These are phyloP conservation scores for Gnathonemus longibarbis DNA, from an alignment of 2,113 vertebrate genomes.

Conservation along the genomic window DNA sequence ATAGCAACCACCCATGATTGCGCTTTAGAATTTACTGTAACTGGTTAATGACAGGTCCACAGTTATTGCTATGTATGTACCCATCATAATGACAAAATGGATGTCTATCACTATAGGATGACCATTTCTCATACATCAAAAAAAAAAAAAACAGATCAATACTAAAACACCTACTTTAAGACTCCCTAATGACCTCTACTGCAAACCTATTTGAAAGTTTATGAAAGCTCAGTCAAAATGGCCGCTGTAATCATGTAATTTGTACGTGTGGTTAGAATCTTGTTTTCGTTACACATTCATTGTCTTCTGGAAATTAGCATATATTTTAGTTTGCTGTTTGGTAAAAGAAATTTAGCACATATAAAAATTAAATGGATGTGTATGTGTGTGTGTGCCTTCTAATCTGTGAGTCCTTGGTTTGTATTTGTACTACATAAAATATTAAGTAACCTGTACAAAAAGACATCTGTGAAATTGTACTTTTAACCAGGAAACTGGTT, in stretches of 20 bases:
- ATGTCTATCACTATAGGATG: background rate
- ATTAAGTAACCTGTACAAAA: slow-evolving; percentile 22
- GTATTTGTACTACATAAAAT: slow-evolving; percentile 26
- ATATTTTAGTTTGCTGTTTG: slow-evolving; percentile 25
- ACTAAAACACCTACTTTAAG: background rate
- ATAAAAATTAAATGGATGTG: slow-evolving; percentile 31
- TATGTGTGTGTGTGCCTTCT: slow-evolving; percentile 36
- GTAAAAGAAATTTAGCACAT: slow-evolving; percentile 23
- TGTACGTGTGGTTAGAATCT: background rate
- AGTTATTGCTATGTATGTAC: background rate
- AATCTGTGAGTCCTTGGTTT: slow-evolving; percentile 33
- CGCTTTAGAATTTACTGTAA: background rate
- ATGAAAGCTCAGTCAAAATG: background rate
- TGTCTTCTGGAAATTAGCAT: slow-evolving; percentile 17
- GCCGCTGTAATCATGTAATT: background rate
- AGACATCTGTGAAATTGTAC: slow-evolving; percentile 1
- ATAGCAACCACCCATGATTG: background rate
- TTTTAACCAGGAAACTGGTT: slow-evolving; percentile 15
- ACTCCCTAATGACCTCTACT: background rate
- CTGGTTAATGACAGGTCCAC: background rate
- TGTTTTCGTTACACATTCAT: background rate
- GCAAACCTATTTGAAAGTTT: background rate
- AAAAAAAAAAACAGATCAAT: background rate
- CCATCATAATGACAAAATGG: background rate
- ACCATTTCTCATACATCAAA: background rate